Percentiles rank a stretch among this genome's conserved stretches.
Evolutionary conservation across 2,888 invertebrate species (phyloP).

Genomic region (Nemapogon koenigi): DNA sequence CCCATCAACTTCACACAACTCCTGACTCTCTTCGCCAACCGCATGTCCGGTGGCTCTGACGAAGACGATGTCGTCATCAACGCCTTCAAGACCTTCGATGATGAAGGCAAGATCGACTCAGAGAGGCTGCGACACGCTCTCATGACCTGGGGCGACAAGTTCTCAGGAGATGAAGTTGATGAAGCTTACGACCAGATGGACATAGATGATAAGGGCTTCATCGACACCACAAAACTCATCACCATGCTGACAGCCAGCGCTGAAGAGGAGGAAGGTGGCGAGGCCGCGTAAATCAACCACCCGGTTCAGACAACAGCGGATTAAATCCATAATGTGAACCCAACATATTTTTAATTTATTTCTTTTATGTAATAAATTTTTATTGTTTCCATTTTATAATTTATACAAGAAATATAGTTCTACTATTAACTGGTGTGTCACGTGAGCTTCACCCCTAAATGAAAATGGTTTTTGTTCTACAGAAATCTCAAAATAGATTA

Average conservation of each 20-base stretch:
- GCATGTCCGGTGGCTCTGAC: slow-evolving; percentile 91
- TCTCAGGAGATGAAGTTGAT: slow-evolving; percentile 86
- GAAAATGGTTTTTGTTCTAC: too few relatives aligned
- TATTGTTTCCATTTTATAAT: slow-evolving; percentile 63
- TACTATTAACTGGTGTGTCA: slow-evolving; percentile 29
- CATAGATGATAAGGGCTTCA: slow-evolving; percentile 89
- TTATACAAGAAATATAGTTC: slow-evolving; percentile 62
- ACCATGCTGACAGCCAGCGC: slow-evolving; percentile 87
- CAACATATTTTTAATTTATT: slow-evolving; percentile 43
- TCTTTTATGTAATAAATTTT: slow-evolving; percentile 37
- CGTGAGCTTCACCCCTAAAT: too few relatives aligned
- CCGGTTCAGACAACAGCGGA: slow-evolving; percentile 19
- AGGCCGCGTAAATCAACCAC: slow-evolving; percentile 44
- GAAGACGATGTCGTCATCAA: slow-evolving; percentile 91
- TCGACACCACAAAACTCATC: slow-evolving; percentile 87
- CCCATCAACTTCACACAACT: slow-evolving; percentile 96
- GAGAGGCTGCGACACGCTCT: slow-evolving; percentile 90
- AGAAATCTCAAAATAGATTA: too few relatives aligned
- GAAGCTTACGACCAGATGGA: slow-evolving; percentile 94
- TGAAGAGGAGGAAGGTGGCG: slow-evolving; percentile 77
- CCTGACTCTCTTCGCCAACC: slow-evolving; percentile 88
- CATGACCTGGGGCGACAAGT: slow-evolving; percentile 94
- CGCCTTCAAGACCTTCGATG: slow-evolving; percentile 93
- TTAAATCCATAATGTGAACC: slow-evolving; percentile 35
- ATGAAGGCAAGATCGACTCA: slow-evolving; percentile 86